These are phyloP conservation scores for Pocillopora verrucosa DNA, from an alignment of 64 coral and sea anemone genomes.

Conservation along the genomic window DNA sequence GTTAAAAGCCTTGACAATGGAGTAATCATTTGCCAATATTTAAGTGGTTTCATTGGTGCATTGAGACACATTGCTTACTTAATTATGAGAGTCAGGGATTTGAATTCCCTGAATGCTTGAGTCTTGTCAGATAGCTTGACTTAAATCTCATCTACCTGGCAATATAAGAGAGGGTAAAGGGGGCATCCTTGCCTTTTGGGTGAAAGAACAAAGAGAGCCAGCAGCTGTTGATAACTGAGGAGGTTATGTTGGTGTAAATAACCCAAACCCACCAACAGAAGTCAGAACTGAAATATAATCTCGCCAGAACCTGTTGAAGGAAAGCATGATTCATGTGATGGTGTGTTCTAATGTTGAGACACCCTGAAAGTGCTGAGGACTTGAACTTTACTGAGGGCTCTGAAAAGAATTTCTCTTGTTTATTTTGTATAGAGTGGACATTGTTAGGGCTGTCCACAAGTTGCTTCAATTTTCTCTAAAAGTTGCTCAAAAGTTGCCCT, in stretches of 20 bases:
- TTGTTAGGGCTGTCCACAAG: too few species aligned
- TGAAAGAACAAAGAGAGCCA: constrained; percentile 16
- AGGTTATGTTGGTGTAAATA: constrained; percentile 4
- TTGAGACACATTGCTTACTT: constrained; percentile 27
- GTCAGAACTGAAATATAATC: neutral
- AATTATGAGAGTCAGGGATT: neutral
- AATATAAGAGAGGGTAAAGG: constrained; percentile 44
- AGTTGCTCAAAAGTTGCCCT: too few species aligned
- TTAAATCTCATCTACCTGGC: constrained; percentile 15
- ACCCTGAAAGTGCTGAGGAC: too few species aligned
- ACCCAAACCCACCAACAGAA: constrained; percentile 23
- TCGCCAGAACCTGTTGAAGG: neutral
- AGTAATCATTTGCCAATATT: constrained; percentile 21
- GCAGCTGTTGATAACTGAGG: constrained; percentile 9
- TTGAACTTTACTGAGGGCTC: too few species aligned
- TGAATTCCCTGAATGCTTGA: constrained; percentile 8
- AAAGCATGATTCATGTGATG: constrained; percentile 22
- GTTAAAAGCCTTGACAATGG: neutral
- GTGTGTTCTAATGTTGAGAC: too few species aligned
- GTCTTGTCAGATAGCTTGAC: constrained; percentile 23
- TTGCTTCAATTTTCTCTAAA: too few species aligned
- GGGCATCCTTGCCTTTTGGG: constrained; percentile 20
- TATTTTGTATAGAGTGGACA: too few species aligned
- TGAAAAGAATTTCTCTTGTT: too few species aligned
- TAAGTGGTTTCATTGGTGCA: constrained; percentile 27